Evolutionary conservation across 2,888 invertebrate genomes (phyloP).

Genomic region (Sarcophaga carnaria): DNA sequence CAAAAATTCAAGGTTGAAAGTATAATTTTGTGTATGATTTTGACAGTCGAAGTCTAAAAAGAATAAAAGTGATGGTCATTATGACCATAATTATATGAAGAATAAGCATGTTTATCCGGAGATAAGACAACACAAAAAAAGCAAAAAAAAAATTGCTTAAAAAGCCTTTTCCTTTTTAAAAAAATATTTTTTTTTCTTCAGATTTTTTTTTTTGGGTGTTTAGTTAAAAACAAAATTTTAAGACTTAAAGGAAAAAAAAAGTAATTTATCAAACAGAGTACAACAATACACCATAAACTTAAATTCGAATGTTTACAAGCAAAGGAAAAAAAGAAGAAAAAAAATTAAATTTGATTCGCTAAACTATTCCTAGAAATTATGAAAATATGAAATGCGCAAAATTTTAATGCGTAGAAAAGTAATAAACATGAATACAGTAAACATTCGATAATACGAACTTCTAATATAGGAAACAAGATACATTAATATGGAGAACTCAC

Average conservation of each 20-base stretch:
- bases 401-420: not conserved
- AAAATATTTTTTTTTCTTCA: not conserved
- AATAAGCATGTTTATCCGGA: conserved; percentile 10
- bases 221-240: not conserved
- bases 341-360: not conserved
- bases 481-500: too few relatives aligned
- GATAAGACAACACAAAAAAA: conserved; percentile 7
- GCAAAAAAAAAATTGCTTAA: not conserved
- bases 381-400: not conserved
- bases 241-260: not conserved
- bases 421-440: not conserved
- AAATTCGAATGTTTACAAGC: not conserved
- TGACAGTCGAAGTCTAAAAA: not conserved
- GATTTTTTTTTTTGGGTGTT: not conserved
- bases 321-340: not conserved
- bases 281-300: conserved; percentile 6
- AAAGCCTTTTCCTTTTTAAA: conserved; percentile 7
- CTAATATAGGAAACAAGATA: too few relatives aligned
- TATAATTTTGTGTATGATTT: conserved; percentile 11
- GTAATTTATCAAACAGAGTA: conserved; percentile 28
- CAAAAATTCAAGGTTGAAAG: conserved; percentile 55
- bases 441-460: too few relatives aligned
- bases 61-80: conserved; percentile 37
- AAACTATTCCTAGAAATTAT: not conserved
- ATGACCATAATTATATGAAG: conserved; percentile 2